phyloP scores from a whole-genome alignment of 2,797 vertebrate genomes.

The Xiphophorus birchmanni region DNA sequence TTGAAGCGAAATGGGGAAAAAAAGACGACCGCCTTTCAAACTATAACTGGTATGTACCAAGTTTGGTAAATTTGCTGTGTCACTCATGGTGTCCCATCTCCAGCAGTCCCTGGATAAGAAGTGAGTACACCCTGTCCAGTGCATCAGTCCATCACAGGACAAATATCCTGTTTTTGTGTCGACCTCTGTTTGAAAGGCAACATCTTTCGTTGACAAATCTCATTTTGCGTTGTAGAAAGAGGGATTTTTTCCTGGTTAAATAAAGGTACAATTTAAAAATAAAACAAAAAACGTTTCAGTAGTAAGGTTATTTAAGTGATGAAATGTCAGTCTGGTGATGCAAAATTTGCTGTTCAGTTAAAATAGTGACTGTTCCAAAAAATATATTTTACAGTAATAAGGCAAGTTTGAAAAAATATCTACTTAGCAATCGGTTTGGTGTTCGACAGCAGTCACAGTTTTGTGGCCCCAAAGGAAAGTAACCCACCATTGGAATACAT shows the following conservation, averaged over 20 bases:
- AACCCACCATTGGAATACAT: not conserved
- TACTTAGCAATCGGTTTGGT: not conserved
- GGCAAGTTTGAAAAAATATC: not conserved
- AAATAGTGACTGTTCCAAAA: not conserved
- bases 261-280: no score
- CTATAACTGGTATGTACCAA: not conserved
- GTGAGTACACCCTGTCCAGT: not conserved
- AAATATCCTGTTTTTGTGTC: not conserved
- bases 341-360: not conserved
- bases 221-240: not conserved
- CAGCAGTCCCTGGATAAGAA: not conserved
- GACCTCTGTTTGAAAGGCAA: not conserved
- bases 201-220: not conserved
- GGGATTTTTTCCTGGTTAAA: no score
- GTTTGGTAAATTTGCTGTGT: not conserved
- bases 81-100: not conserved
- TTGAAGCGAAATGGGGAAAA: not conserved
- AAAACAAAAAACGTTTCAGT: no score
- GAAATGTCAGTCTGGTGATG: not conserved
- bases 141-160: not conserved
- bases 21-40: not conserved
- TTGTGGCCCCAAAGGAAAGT: not conserved
- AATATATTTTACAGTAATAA: not conserved
- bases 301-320: not conserved
- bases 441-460: not conserved